These are phyloP conservation scores for Caenorhabditis sp. DNA, from an alignment of 2,888 invertebrate species.

Conservation along the genomic window DNA sequence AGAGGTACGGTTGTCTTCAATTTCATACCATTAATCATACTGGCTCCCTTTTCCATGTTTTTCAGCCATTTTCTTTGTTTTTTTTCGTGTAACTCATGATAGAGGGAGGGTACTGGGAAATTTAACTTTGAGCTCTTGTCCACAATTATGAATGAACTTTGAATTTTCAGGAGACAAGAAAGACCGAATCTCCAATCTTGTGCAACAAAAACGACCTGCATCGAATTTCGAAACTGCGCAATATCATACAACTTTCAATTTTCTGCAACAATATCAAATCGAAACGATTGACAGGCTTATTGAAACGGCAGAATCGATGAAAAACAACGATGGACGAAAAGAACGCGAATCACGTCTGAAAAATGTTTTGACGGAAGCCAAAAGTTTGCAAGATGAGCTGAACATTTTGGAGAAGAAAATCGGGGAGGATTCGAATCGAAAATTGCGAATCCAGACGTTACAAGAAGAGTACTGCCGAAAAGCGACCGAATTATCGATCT, in stretches of 20 bases:
- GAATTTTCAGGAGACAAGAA: conserved; percentile 19
- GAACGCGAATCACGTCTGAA: conserved; percentile 5
- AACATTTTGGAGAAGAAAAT: conserved; percentile 16
- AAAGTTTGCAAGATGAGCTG: conserved; percentile 16
- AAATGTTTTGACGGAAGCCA: conserved; percentile 13
- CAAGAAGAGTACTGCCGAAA: conserved; percentile 21
- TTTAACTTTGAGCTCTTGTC: no score
- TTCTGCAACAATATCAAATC: conserved; percentile 13
- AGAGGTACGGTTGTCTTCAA: no score
- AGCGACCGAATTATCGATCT: conserved; percentile 22
- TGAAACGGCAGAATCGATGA: not conserved
- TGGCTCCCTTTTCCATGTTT: no score
- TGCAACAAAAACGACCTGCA: conserved; percentile 10
- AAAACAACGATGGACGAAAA: conserved; percentile 4
- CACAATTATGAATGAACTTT: no score
- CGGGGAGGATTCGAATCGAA: conserved; percentile 7
- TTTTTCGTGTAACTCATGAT: no score
- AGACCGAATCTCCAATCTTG: conserved; percentile 18
- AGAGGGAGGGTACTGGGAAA: no score
- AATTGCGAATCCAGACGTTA: conserved; percentile 10
- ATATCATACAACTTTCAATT: conserved; percentile 17
- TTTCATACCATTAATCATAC: no score
- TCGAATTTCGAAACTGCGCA: conserved; percentile 26
- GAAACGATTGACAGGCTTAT: conserved; percentile 10
- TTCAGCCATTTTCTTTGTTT: no score